Percentiles rank a stretch among this genome's conserved stretches.
Conservation (phyloP, 1,140 invertebrate species). For the Drosophila tristis region DNA sequence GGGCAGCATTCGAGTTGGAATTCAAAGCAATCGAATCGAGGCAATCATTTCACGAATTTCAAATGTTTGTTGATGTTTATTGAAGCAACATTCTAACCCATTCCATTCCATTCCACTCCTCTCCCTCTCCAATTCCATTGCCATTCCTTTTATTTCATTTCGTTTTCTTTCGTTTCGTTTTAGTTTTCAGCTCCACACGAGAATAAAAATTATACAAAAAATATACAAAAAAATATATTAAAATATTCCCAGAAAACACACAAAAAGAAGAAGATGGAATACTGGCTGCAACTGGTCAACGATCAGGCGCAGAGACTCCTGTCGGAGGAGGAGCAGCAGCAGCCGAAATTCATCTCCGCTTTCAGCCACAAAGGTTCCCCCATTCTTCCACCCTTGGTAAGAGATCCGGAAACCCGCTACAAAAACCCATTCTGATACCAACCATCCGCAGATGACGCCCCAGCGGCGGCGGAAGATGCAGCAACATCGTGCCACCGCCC, state of each 20-base stretch:
- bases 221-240: too few relatives aligned
- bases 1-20: slow-evolving; percentile 12
- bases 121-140: too few relatives aligned
- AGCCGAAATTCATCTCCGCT: slow-evolving; percentile 21
- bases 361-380: slow-evolving; percentile 28
- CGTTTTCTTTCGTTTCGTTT: too few relatives aligned
- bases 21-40: too few relatives aligned
- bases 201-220: too few relatives aligned
- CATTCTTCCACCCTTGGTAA: slow-evolving; percentile 57
- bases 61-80: too few relatives aligned
- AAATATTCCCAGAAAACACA: too few relatives aligned
- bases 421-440: not conserved
- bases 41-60: too few relatives aligned
- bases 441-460: slow-evolving; percentile 42
- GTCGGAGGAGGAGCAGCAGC: not conserved
- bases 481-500: slow-evolving; percentile 18
- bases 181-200: too few relatives aligned
- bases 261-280: slow-evolving; percentile 28
- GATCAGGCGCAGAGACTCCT: slow-evolving; percentile 1
- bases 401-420: not conserved
- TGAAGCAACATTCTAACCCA: too few relatives aligned
- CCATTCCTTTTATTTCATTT: too few relatives aligned
- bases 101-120: too few relatives aligned
- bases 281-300: slow-evolving; percentile 27
- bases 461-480: slow-evolving; percentile 52